A percentile compares a stretch with the other conserved stretches of the same genome.
phyloP scores from a whole-genome alignment of 2,888 invertebrate genomes.

The Tipula helvola region DNA sequence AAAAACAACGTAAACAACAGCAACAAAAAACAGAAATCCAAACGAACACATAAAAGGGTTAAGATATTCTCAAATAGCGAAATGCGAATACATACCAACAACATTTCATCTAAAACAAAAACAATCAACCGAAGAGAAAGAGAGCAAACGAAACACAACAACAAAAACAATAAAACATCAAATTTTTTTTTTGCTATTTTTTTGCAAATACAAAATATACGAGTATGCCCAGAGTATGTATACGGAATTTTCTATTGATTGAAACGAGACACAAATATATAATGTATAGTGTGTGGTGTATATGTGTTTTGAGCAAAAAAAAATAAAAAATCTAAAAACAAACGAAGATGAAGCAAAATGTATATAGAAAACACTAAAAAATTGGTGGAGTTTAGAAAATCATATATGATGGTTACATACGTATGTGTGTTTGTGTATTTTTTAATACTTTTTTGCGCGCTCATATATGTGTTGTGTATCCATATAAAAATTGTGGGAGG shows the following conservation, averaged over 20 bases:
- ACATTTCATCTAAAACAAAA: background rate
- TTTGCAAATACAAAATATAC: background rate
- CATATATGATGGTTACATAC: background rate
- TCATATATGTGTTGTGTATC: background rate
- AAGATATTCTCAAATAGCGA: background rate
- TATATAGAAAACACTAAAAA: background rate
- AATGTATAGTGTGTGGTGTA: background rate
- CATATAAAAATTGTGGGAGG: background rate
- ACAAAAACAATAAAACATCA: background rate
- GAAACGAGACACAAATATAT: background rate
- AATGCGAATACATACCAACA: background rate
- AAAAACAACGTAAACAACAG: background rate
- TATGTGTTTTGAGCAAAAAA: background rate
- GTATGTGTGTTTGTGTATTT: background rate
- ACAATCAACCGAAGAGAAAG: background rate
- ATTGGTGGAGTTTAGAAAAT: slow-evolving; percentile 4
- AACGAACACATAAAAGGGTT: background rate
- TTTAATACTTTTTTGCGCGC: background rate
- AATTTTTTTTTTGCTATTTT: background rate
- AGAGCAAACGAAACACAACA: background rate
- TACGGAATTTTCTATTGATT: background rate
- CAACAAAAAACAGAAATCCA: background rate
- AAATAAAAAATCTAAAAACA: too few species aligned
- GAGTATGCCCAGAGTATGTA: background rate
- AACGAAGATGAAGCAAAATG: background rate